These are phyloP conservation scores for Neoarius graeffei DNA, from an alignment of 2,113 vertebrate genomes.

Conservation along the genomic window DNA sequence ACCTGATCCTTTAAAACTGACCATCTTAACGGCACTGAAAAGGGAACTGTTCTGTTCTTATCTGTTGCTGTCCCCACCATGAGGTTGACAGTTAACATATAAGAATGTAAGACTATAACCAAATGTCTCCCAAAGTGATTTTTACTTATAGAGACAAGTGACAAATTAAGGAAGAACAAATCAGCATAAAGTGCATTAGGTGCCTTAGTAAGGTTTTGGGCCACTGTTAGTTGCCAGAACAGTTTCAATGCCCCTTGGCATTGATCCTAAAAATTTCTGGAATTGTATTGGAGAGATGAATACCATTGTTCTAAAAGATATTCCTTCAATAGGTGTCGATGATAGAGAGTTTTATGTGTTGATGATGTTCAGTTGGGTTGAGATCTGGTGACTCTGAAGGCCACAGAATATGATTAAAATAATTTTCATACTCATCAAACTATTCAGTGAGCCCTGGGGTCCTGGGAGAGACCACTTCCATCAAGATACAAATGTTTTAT, in stretches of 20 bases:
- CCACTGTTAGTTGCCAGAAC: neutral
- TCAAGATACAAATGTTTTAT: neutral
- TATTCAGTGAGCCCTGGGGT: neutral
- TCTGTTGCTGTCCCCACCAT: constrained; percentile 73
- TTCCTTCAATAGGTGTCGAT: neutral
- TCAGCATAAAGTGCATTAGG: neutral
- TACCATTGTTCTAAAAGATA: neutral
- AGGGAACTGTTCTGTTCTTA: constrained; percentile 74
- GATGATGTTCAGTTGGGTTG: neutral
- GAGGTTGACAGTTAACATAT: constrained; percentile 69
- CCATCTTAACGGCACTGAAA: constrained; percentile 78
- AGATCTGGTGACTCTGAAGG: neutral
- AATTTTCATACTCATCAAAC: neutral
- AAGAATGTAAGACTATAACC: constrained; percentile 45
- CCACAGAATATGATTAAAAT: neutral
- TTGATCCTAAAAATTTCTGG: neutral
- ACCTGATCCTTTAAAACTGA: constrained; percentile 82
- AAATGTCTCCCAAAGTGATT: neutral
- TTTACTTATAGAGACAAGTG: neutral
- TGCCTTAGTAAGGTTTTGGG: neutral
- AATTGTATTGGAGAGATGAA: neutral
- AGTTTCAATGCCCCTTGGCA: neutral
- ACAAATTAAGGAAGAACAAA: neutral
- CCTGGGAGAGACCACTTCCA: neutral
- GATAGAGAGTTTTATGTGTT: no score